Base-by-base conservation (phyloP, 2,888 invertebrate genomes). In the Stenchaetothrips biformis region DNA sequence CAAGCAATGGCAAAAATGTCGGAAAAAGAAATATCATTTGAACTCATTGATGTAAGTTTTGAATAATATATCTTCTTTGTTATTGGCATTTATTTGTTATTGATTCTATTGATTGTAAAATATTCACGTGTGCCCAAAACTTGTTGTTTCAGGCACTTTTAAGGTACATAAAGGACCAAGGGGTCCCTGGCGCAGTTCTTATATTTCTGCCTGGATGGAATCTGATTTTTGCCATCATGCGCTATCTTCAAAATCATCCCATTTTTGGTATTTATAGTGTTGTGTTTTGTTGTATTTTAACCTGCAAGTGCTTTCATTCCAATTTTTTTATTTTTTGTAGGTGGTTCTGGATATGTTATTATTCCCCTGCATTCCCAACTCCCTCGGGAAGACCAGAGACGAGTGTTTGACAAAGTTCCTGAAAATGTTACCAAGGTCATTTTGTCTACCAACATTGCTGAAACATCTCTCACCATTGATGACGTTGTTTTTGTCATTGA, bases 401-500 rank as follows among this genome's bases (percentile, higher is more conserved):
- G 91, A 85, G 98, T 99, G 13, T 99, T 99, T 86, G 92, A 96
- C 48, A 91, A 94, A 0, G 95, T 96, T 0, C 94, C 96, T 0
- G 88, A 90, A 0, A 93, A 93, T 8, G 92, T 97, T 8, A 96
- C 94, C 2, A 98, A 98, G 90, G 94, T 94, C 80, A 99, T 99
- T 84, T 88, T 99, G 21, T 94, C 98, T 0, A 99, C 99, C 3
- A 99, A 99, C 87, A 98, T 99, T 85, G 99, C 99, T 0, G 99
- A 99, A 88, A 97, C 98, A 0, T 97, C 97, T 8, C 95, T 99
- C 83, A 99, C 99, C 0, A 99, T 99, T 83, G 95, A 99, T 87
- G 99, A 99, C 86, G 97, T 99, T 2, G 98, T 99, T 1, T 99
- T 94, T 87, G 99, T 99, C 0, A 95, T 99, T 82, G 99, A 99